Conservation (phyloP, 1,140 invertebrate species). For the Diorhabda sublineata region DNA sequence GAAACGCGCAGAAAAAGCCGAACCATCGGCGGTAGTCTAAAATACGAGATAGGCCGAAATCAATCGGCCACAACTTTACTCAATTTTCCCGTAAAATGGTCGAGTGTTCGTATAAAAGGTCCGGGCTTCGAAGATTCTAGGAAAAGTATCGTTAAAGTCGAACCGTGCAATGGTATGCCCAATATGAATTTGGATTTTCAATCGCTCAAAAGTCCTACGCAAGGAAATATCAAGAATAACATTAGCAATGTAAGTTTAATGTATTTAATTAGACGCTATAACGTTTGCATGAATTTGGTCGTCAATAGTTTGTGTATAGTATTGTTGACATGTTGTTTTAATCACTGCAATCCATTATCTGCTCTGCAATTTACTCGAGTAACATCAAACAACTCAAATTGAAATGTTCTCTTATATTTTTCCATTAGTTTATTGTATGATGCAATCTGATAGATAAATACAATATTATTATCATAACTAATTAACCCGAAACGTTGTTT, state of each 20-base stretch:
- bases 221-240: slow-evolving; percentile 39
- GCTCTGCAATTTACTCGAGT: no score
- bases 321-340: no score
- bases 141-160: slow-evolving; percentile 56
- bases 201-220: slow-evolving; percentile 36
- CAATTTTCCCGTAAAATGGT: slow-evolving; percentile 50
- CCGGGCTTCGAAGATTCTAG: slow-evolving; percentile 51
- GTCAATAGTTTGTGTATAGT: no score
- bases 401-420: no score
- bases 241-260: slow-evolving; percentile 44
- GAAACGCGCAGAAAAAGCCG: slow-evolving; percentile 24
- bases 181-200: slow-evolving; percentile 51
- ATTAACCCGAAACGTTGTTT: no score
- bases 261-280: not conserved
- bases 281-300: no score
- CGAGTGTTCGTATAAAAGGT: slow-evolving; percentile 56
- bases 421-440: no score
- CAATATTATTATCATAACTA: no score
- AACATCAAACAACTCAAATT: no score
- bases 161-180: slow-evolving; percentile 56
- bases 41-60: slow-evolving; percentile 43
- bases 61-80: slow-evolving; percentile 38
- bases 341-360: no score
- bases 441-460: no score
- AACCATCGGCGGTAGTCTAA: slow-evolving; percentile 38